A percentile compares a stretch with the other conserved stretches of the same genome.
phyloP scores from a whole-genome alignment of 2,888 invertebrate genomes.

The Lissonota sp. region DNA sequence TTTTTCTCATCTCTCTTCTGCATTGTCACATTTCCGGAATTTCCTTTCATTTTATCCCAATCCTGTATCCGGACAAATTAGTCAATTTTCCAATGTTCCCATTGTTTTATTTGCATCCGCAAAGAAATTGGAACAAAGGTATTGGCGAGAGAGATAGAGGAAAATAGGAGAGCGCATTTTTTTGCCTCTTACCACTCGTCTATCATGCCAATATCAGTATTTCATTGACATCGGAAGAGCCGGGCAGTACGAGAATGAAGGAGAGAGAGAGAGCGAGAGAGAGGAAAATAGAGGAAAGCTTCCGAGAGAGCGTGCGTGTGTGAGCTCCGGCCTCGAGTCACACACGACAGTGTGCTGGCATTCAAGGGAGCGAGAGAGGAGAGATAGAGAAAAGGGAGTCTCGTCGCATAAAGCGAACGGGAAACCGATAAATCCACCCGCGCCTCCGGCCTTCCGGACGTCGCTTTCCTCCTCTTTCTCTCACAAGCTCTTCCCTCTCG shows the following conservation, averaged over 20 bases:
- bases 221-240: constrained; percentile 66
- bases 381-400: constrained; percentile 51
- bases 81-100: too few relatives aligned
- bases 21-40: too few relatives aligned
- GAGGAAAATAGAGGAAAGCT: constrained; percentile 22
- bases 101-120: too few relatives aligned
- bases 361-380: constrained; percentile 41
- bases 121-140: too few relatives aligned
- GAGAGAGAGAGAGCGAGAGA: too few relatives aligned
- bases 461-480: constrained; percentile 28
- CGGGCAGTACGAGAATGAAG: too few relatives aligned
- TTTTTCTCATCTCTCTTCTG: too few relatives aligned
- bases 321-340: constrained; percentile 37
- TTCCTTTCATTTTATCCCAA: too few relatives aligned
- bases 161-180: constrained; percentile 26
- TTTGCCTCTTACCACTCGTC: constrained; percentile 46
- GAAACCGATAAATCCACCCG: constrained; percentile 67
- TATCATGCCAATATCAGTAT: constrained; percentile 71
- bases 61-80: too few relatives aligned
- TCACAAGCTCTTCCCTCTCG: constrained; percentile 37
- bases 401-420: constrained; percentile 64
- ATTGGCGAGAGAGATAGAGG: too few relatives aligned
- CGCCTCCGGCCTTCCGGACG: constrained; percentile 62
- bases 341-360: constrained; percentile 50
- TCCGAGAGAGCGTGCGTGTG: constrained; percentile 45